Conservation (phyloP, 2,113 vertebrate species). For the Psammodynastes pulverulentus region DNA sequence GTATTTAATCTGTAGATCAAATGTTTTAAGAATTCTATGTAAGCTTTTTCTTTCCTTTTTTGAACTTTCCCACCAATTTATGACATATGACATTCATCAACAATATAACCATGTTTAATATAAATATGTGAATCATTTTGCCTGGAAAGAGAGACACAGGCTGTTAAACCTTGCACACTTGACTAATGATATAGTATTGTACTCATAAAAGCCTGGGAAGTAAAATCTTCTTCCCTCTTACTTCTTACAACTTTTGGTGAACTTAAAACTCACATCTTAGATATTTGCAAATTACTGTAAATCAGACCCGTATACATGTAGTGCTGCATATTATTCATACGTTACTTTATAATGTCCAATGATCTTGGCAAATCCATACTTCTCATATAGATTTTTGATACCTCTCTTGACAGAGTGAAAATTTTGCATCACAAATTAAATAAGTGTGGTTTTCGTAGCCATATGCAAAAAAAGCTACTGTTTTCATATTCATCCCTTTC, state of each 20-base stretch:
- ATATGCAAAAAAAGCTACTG: background rate
- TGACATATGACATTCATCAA: background rate
- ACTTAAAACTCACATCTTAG: background rate
- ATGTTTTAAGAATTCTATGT: background rate
- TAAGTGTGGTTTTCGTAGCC: background rate
- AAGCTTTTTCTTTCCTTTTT: constrained; percentile 9
- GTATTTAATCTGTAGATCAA: background rate
- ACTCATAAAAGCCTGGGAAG: background rate
- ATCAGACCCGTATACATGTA: background rate
- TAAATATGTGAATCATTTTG: background rate
- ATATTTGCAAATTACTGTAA: background rate
- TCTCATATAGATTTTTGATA: background rate
- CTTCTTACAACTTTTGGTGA: background rate
- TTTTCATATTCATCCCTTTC: background rate
- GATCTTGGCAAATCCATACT: background rate
- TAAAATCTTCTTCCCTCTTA: background rate
- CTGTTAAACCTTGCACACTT: background rate
- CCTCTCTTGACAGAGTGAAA: background rate
- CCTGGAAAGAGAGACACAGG: background rate
- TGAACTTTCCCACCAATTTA: background rate
- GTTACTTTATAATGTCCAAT: background rate
- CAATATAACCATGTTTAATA: background rate
- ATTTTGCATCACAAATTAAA: background rate
- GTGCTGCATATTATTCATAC: background rate
- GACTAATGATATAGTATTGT: background rate